A percentile compares a stretch with the other conserved stretches of the same genome.
These are phyloP conservation scores for Dasyornis broadbenti DNA, from an alignment of 2,113 vertebrate species.

Conservation along the genomic window DNA sequence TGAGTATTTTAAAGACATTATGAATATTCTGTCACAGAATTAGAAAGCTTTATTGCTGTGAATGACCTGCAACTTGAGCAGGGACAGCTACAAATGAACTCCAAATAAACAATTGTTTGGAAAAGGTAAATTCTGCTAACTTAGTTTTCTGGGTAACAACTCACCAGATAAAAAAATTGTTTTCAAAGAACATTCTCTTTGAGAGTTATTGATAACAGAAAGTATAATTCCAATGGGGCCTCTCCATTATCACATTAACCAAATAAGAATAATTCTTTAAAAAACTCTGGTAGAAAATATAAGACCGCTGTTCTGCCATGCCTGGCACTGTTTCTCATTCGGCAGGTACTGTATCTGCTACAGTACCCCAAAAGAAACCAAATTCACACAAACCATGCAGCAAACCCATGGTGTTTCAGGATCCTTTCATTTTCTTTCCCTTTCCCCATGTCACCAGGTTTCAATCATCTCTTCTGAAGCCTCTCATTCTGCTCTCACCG, in stretches of 20 bases:
- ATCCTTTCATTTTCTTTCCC: background rate
- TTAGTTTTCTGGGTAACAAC: background rate
- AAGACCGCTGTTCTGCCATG: background rate
- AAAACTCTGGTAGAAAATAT: background rate
- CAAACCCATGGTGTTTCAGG: background rate
- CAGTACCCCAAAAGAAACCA: background rate
- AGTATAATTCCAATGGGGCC: background rate
- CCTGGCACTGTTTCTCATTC: background rate
- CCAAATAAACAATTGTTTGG: background rate
- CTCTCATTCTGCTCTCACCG: background rate
- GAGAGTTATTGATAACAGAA: background rate
- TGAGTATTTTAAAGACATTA: conserved; percentile 19
- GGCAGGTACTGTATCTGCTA: background rate
- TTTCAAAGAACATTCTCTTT: background rate
- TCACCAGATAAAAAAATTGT: background rate
- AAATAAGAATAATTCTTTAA: background rate
- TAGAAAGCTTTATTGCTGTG: background rate
- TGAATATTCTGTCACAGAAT: conserved; percentile 25
- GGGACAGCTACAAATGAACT: background rate
- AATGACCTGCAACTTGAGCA: conserved; percentile 2
- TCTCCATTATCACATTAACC: background rate
- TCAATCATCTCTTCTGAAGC: background rate
- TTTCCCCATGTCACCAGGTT: background rate
- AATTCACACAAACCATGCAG: background rate
- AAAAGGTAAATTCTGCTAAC: conserved; percentile 3